Conservation (phyloP, 2,797 vertebrate genomes). For the Argentina silus region DNA sequence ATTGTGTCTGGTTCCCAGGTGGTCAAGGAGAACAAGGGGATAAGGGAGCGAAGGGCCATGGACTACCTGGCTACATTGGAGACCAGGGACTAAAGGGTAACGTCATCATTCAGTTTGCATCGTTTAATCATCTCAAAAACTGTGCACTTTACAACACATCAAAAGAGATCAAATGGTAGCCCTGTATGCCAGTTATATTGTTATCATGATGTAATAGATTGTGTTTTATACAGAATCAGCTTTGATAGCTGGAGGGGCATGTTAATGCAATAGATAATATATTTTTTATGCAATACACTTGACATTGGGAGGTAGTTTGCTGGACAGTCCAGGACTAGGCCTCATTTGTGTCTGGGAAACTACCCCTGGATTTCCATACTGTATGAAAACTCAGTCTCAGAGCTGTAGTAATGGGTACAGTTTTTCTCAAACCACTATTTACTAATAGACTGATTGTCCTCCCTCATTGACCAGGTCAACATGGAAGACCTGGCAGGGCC, state of each 20-base stretch:
- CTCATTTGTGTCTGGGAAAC: no score
- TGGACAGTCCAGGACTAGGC: no score
- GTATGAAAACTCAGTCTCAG: no score
- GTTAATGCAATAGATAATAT: no score
- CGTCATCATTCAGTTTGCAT: not conserved
- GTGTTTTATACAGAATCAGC: not conserved
- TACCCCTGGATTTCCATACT: no score
- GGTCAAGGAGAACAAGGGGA: conserved; percentile 72
- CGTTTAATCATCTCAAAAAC: conserved; percentile 1
- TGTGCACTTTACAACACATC: conserved; percentile 6
- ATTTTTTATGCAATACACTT: no score
- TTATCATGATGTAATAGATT: not conserved
- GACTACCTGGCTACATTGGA: conserved; percentile 67
- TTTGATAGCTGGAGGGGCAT: not conserved
- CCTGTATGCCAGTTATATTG: conserved; percentile 1
- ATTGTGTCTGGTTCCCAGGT: conserved; percentile 65
- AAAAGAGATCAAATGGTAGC: conserved; percentile 12
- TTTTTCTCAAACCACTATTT: not conserved
- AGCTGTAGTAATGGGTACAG: not conserved
- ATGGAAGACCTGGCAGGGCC: conserved; percentile 74
- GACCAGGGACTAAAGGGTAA: conserved; percentile 74
- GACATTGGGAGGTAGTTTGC: no score
- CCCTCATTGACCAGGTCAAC: conserved; percentile 69
- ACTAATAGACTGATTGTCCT: not conserved
- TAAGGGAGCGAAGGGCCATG: conserved; percentile 70